phyloP scores from a whole-genome alignment of 2,888 invertebrate species.

The Cantharis nigra region DNA sequence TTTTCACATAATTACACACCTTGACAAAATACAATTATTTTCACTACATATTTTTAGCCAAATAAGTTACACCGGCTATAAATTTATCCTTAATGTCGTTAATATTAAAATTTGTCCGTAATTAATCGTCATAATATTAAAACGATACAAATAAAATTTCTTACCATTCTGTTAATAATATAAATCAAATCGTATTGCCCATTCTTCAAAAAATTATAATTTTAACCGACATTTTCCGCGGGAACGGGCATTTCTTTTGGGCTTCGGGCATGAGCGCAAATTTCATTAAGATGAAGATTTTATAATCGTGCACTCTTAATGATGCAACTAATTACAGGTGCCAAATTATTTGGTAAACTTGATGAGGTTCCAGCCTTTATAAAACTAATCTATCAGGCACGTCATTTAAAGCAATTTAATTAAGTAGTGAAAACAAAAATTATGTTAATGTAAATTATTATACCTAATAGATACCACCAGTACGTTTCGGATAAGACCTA shows the following conservation, averaged over 20 bases:
- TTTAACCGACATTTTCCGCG: not conserved
- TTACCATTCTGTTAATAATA: not conserved
- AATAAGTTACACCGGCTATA: not conserved
- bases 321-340: not conserved
- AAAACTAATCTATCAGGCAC: not conserved
- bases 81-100: not conserved
- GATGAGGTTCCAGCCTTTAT: not conserved
- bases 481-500: not conserved
- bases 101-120: not conserved
- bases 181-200: not conserved
- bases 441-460: not conserved
- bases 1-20: constrained; percentile 1
- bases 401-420: not conserved
- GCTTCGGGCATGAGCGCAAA: not conserved
- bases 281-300: not conserved
- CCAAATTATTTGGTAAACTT: not conserved
- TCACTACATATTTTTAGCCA: not conserved
- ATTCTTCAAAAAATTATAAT: not conserved
- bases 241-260: not conserved
- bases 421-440: not conserved
- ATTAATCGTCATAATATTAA: not conserved
- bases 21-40: constrained; percentile 1
- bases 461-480: not conserved
- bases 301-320: not conserved
- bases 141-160: not conserved